Conservation (phyloP, 2,888 invertebrate species). For the Dicyrtomina minuta region DNA sequence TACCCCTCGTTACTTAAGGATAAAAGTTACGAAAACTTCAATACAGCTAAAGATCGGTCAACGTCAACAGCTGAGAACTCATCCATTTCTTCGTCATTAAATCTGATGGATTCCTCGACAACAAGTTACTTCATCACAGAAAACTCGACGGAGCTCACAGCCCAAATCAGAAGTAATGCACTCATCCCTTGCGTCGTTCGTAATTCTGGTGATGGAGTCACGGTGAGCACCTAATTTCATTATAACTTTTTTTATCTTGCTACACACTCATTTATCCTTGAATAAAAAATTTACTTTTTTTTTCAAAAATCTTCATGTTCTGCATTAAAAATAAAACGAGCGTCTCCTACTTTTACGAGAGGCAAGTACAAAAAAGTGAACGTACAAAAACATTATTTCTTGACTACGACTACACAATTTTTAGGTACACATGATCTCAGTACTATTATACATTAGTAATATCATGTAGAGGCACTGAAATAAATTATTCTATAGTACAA, state of each 20-base stretch:
- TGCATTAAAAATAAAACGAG: no score
- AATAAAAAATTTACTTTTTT: neutral
- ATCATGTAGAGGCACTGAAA: no score
- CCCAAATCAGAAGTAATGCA: constrained; percentile 82
- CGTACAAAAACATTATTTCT: no score
- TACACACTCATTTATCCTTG: neutral
- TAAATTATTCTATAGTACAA: no score
- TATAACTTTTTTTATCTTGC: neutral
- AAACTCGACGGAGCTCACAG: constrained; percentile 76
- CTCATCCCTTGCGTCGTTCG: constrained; percentile 79
- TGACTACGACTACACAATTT: no score
- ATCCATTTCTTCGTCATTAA: constrained; percentile 36
- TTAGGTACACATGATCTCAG: no score
- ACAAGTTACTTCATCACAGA: constrained; percentile 68
- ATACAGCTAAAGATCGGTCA: constrained; percentile 27
- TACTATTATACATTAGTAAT: no score
- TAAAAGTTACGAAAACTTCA: constrained; percentile 29
- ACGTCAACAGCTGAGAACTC: constrained; percentile 36
- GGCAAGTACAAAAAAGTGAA: no score
- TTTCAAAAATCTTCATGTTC: neutral
- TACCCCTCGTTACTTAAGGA: constrained; percentile 20
- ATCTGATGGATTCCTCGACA: constrained; percentile 39
- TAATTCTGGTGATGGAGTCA: constrained; percentile 77
- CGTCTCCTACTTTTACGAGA: no score
- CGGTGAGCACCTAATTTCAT: constrained; percentile 64